Base-by-base conservation (phyloP, 2,113 vertebrate species). In the Microcebus griseorufus region DNA sequence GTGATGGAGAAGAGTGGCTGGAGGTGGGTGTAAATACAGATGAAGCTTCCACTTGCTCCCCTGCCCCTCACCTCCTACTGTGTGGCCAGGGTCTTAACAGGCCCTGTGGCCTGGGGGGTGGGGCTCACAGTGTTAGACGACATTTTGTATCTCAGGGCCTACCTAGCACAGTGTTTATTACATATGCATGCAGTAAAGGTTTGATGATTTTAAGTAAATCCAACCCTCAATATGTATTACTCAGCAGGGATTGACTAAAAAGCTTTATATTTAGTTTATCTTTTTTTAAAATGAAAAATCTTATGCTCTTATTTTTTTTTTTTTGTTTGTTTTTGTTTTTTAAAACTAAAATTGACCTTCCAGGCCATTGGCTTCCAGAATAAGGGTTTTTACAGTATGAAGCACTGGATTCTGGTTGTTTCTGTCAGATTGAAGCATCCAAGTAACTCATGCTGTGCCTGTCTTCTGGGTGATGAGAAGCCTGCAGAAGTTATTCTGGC, bases 401-500 rank as follows among this genome's bases (percentile, higher is more conserved):
- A 91, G 37, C 70, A 58, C 9, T 80, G 58, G 76, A 58, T 94
- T 94, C 85, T 82, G 34, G 65, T 91, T 90, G 88, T 93, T 93
- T 86, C 37, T 87, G 55, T 95, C 88, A 93, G 67, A 62, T n/a
- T 27, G 79, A 82, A 95, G n/a, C 62, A 83, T 93, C 37, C 45
- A 82, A 64, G 27, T 45, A 12, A 7, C 62, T 96, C 91, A 39
- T 29, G 58, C 88, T 96, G 93, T 62, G 67, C 58, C 88, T 95
- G 88, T 94, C 67, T 95, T 94, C 86, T 88, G 27, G 42, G 93
- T 80, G 69, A 90, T 62, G 82, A 75, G 82, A 94, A 88, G 81
- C 86, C 39, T 34, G 48, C 27, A 67, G 55, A 94, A 92, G 81
- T 91, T 95, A 78, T 92, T 80, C 69, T 91, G 87, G 51, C 81